Evolutionary conservation across 2,888 invertebrate species (phyloP).

Genomic region (Parnassius smintheus): DNA sequence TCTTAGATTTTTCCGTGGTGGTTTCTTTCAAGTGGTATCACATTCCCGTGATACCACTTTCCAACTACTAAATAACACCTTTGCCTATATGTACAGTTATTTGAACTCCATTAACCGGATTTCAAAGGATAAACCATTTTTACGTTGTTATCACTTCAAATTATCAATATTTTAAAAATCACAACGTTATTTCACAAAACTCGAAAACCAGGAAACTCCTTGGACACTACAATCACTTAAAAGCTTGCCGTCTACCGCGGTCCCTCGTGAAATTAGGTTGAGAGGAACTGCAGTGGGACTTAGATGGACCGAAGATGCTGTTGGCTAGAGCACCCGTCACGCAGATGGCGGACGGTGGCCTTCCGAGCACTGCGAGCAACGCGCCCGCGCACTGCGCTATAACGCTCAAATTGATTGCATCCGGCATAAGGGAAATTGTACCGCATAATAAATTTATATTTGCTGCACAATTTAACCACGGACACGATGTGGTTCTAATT

Average conservation of each 20-base stretch:
- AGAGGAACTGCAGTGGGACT: not conserved
- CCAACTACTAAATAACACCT: conserved; percentile 19
- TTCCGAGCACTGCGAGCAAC: conserved; percentile 56
- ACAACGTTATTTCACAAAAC: not conserved
- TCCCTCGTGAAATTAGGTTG: not conserved
- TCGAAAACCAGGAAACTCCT: no score
- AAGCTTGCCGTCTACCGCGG: not conserved
- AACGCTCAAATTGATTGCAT: conserved; percentile 75
- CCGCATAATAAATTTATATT: conserved; percentile 77
- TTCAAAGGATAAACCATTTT: not conserved
- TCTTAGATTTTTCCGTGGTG: conserved; percentile 67
- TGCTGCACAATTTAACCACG: conserved; percentile 71
- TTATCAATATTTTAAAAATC: not conserved
- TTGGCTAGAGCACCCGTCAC: conserved; percentile 19
- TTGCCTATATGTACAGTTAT: not conserved
- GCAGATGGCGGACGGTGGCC: conserved; percentile 46
- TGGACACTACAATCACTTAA: not conserved
- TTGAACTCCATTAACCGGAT: not conserved
- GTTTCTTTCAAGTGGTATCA: conserved; percentile 65
- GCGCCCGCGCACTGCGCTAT: conserved; percentile 56
- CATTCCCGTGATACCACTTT: conserved; percentile 73
- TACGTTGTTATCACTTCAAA: conserved; percentile 3
- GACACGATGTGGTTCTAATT: conserved; percentile 37
- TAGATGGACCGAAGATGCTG: conserved; percentile 6
- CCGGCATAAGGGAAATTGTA: conserved; percentile 78